phyloP scores from a whole-genome alignment of 2,888 invertebrate genomes.

The Chrysina gloriosa region DNA sequence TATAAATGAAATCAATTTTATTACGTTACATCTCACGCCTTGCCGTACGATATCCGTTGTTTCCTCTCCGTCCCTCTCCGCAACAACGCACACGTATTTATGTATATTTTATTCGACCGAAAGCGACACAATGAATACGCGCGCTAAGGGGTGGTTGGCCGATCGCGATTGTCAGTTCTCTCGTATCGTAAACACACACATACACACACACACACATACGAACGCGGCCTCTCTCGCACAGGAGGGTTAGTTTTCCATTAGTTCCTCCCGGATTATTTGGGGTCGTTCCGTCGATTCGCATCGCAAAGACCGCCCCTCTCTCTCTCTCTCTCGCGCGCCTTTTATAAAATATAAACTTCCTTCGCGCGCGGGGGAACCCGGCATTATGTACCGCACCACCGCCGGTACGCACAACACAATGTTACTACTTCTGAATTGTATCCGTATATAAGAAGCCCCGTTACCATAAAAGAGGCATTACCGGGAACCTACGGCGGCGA shows the following conservation, averaged over 20 bases:
- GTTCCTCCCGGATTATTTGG: constrained; percentile 56
- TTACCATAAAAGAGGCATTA: constrained; percentile 54
- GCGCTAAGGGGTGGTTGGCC: background rate
- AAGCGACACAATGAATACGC: too few species aligned
- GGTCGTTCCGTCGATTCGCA: constrained; percentile 58
- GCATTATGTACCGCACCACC: background rate
- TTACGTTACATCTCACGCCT: too few species aligned
- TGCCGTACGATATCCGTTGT: too few species aligned
- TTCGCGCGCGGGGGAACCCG: constrained; percentile 13
- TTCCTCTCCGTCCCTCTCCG: too few species aligned
- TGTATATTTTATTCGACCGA: too few species aligned
- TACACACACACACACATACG: background rate
- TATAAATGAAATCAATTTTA: too few species aligned
- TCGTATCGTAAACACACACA: too few species aligned
- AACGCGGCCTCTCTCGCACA: background rate
- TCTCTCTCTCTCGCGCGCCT: constrained; percentile 42
- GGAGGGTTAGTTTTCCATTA: constrained; percentile 58
- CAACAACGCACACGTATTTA: too few species aligned
- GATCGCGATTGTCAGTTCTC: too few species aligned
- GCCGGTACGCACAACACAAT: too few species aligned
- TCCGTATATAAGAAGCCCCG: constrained; percentile 18
- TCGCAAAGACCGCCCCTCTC: constrained; percentile 59
- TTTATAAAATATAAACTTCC: constrained; percentile 52
- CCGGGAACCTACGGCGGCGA: too few species aligned
- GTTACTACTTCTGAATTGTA: too few species aligned